These are phyloP conservation scores for Ochropleura leucogaster DNA, from an alignment of 2,888 invertebrate genomes.

Conservation along the genomic window DNA sequence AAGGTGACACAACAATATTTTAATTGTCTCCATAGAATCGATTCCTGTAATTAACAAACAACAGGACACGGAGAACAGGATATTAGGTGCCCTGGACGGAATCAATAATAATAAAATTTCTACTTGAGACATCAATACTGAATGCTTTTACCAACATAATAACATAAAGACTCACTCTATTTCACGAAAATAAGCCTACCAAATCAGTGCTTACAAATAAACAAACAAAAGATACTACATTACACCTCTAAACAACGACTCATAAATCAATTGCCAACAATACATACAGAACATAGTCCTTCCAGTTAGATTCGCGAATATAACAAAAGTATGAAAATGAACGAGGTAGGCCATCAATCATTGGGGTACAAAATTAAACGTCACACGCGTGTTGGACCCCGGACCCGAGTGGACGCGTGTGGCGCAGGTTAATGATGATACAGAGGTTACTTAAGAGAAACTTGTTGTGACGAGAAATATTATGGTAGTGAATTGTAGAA, in stretches of 20 bases:
- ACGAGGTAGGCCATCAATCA: slow-evolving; percentile 86
- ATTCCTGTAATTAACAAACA: too few species aligned
- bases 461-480: slow-evolving; percentile 38
- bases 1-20: not conserved
- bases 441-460: slow-evolving; percentile 65
- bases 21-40: too few species aligned
- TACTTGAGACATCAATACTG: not conserved
- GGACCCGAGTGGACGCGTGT: slow-evolving; percentile 74
- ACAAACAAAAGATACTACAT: slow-evolving; percentile 39
- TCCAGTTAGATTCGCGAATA: slow-evolving; percentile 69
- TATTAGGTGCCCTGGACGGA: too few species aligned
- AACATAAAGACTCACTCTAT: not conserved
- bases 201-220: slow-evolving; percentile 16
- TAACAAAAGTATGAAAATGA: slow-evolving; percentile 85
- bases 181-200: not conserved
- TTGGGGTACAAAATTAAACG: slow-evolving; percentile 89
- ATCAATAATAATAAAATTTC: not conserved
- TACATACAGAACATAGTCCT: slow-evolving; percentile 50
- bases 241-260: slow-evolving; percentile 46
- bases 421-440: slow-evolving; percentile 70
- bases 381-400: slow-evolving; percentile 84
- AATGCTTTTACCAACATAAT: too few species aligned
- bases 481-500: slow-evolving; percentile 2
- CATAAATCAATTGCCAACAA: slow-evolving; percentile 65
- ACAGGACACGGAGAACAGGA: too few species aligned